Evolutionary conservation across 2,113 vertebrate genomes (phyloP).

Genomic region (Amphiprion percula): DNA sequence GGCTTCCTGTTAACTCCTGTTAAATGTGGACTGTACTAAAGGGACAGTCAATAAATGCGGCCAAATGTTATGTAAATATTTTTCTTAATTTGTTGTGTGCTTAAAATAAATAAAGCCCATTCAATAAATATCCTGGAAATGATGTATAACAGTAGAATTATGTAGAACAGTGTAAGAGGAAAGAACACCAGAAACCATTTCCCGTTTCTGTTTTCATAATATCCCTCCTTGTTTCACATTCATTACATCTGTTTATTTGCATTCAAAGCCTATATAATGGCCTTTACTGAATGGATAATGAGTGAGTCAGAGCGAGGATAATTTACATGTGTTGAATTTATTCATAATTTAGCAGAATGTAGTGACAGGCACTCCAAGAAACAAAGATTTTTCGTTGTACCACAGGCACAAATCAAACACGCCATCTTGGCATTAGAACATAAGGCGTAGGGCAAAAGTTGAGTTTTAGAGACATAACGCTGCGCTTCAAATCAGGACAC

Average conservation of each 20-base stretch:
- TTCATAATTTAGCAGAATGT: constrained; percentile 61
- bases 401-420: constrained; percentile 78
- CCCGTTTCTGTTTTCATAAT: neutral
- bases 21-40: neutral
- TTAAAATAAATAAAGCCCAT: neutral
- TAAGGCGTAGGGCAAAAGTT: constrained; percentile 70
- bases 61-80: no score
- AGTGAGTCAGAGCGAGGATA: neutral
- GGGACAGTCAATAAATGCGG: neutral
- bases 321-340: constrained; percentile 66
- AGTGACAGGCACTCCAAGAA: constrained; percentile 67
- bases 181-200: neutral
- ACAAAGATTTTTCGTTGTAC: constrained; percentile 61
- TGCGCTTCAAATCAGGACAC: constrained; percentile 21
- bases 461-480: constrained; percentile 21
- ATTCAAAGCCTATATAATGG: neutral
- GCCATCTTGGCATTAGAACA: constrained; percentile 62
- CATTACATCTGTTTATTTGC: neutral
- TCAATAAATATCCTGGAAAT: neutral
- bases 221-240: neutral
- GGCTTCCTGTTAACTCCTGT: neutral
- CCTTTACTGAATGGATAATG: constrained; percentile 28
- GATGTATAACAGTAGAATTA: no score
- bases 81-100: no score
- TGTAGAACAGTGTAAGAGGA: neutral